Percentiles rank a stretch among this genome's conserved stretches.
These are phyloP conservation scores for Pachyrhynchus sulphureomaculatus DNA, from an alignment of 1,140 invertebrate genomes.

Conservation along the genomic window DNA sequence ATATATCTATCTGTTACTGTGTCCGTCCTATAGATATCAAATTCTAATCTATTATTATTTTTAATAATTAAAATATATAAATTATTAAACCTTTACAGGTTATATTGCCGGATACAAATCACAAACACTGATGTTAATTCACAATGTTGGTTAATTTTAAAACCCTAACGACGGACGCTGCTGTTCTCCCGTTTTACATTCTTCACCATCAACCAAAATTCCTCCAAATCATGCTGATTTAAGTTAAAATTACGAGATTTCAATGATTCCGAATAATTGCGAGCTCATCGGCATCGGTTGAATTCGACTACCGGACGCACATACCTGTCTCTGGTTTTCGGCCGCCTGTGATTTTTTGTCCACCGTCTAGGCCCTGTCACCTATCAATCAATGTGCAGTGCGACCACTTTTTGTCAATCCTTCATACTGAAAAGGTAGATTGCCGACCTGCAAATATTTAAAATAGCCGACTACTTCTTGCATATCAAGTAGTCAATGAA, in stretches of 20 bases:
- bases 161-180: too few relatives aligned
- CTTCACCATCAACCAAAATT: not conserved
- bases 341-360: not conserved
- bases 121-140: too few relatives aligned
- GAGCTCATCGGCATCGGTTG: not conserved
- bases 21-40: too few relatives aligned
- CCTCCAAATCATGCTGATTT: not conserved
- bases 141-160: too few relatives aligned
- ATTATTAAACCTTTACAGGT: too few relatives aligned
- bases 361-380: not conserved
- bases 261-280: not conserved
- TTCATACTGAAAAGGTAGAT: not conserved
- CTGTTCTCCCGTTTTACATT: too few relatives aligned
- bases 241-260: conserved; percentile 5
- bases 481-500: not conserved
- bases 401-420: conserved; percentile 4
- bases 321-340: not conserved
- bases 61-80: too few relatives aligned
- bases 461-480: conserved; percentile 1
- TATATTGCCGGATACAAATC: too few relatives aligned
- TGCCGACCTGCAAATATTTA: conserved; percentile 5
- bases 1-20: too few relatives aligned
- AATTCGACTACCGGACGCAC: not conserved
- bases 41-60: too few relatives aligned
- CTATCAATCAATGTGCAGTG: conserved; percentile 1